A percentile compares a stretch with the other conserved stretches of the same genome.
Evolutionary conservation across 2,113 vertebrate genomes (phyloP).

Genomic region (Sinocyclocheilus rhinocerous): DNA sequence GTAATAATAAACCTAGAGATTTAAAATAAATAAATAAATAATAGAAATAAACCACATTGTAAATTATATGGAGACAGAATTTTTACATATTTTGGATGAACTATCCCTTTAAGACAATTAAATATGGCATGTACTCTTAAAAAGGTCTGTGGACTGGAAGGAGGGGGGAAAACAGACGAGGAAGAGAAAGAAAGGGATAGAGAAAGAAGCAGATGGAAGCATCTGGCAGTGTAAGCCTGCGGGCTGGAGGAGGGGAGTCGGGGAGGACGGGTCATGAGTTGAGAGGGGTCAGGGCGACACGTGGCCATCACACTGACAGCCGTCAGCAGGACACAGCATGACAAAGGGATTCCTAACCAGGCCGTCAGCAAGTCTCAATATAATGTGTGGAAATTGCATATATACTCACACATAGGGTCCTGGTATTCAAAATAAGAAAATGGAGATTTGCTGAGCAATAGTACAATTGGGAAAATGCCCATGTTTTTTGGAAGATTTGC

Average conservation of each 20-base stretch:
- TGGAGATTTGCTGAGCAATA: constrained; percentile 14
- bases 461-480: background rate
- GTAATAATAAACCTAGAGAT: too few species aligned
- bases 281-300: constrained; percentile 15
- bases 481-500: constrained; percentile 5
- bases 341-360: constrained; percentile 37
- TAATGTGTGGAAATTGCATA: constrained; percentile 23
- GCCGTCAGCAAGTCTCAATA: background rate
- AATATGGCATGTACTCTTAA: background rate
- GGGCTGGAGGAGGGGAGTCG: background rate
- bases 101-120: too few species aligned
- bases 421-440: constrained; percentile 9
- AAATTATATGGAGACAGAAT: too few species aligned
- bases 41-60: too few species aligned
- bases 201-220: constrained; percentile 31
- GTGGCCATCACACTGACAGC: constrained; percentile 17
- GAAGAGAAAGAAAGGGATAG: background rate
- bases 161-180: background rate
- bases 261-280: background rate
- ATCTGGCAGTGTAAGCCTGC: constrained; percentile 24
- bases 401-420: background rate
- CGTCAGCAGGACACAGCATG: constrained; percentile 33
- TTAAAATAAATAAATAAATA: too few species aligned
- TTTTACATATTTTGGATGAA: too few species aligned
- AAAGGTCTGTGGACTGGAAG: background rate